Base-by-base conservation (phyloP, 1,140 invertebrate genomes). In the Cephus cinctus region DNA sequence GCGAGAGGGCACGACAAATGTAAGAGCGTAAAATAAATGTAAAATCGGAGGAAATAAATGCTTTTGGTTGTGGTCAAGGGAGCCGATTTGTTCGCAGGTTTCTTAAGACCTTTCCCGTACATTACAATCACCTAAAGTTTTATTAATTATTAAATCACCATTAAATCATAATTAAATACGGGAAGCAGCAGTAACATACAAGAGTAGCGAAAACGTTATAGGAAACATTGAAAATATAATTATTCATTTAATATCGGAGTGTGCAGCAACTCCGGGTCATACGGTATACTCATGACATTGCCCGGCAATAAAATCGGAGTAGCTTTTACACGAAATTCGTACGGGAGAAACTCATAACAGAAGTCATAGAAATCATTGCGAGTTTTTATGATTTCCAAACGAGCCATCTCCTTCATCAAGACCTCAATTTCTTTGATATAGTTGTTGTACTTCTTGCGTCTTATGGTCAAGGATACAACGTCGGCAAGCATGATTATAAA, bases 301-400 rank as follows among this genome's bases (percentile, higher is more conserved):
- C 69, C 67, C 0, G 70, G 68, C 11, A 64, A 5, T 11, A 63
- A 6, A 40, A 71, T 73, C 2, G 71, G 70, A 2, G 56, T 43
- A 0, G 54, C 62, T 41, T 73, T 74, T 2, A 48, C 1, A 6
- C 63, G 61, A 47, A 74, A 67, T 0, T 61, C 46, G n/a, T 61
- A 64, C 1, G 70, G 71, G 15, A 74, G 18, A 41, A 55, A 72
- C 3, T 74, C 61, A 5, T 54, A 43, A 14, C 63, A 68, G 42
- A 72, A 74, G 22, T 59, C n/a, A 40, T 70, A 56, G 44, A 73
- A 74, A 23, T 74, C 67, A 3, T 43, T 43, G 4, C 56, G 43
- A 0, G 47, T 67, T 18, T 34, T 20, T 2, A 74, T 61, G 11
- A 73, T 63, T 9, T 42, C 43, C 4, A 66, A 32, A 0, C 49